Percentiles rank a stretch among this genome's conserved stretches.
Conservation (phyloP, 2,888 invertebrate genomes). For the Metopia argyrocephala region DNA sequence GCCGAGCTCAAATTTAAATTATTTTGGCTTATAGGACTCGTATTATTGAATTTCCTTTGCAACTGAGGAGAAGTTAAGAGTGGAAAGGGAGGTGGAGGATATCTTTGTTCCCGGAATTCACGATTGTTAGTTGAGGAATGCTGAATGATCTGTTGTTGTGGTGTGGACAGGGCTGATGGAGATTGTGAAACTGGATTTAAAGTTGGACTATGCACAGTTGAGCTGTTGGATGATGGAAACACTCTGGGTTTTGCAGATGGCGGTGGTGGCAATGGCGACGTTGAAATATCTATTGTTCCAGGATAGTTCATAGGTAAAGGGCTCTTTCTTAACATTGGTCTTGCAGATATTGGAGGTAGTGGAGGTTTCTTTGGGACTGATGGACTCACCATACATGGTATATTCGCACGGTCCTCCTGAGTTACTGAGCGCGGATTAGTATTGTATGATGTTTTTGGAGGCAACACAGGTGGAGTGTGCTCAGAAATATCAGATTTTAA, state of each 20-base stretch:
- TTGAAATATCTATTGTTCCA: conserved; percentile 37
- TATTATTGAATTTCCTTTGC: conserved; percentile 77
- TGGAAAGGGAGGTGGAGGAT: conserved; percentile 72
- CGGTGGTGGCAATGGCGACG: conserved; percentile 36
- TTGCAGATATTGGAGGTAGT: conserved; percentile 83
- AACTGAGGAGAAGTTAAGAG: conserved; percentile 81
- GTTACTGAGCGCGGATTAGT: conserved; percentile 64
- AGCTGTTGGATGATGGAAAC: conserved; percentile 80
- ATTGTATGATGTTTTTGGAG: conserved; percentile 69
- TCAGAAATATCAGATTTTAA: conserved; percentile 33
- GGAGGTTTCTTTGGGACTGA: conserved; percentile 85
- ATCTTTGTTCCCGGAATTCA: conserved; percentile 79
- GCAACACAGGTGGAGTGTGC: conserved; percentile 71
- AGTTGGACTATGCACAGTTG: conserved; percentile 73
- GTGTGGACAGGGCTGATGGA: conserved; percentile 23
- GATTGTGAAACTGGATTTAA: conserved; percentile 75
- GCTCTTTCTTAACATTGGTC: conserved; percentile 78
- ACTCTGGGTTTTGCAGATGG: conserved; percentile 79
- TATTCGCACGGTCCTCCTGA: conserved; percentile 62
- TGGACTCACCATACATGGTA: conserved; percentile 72
- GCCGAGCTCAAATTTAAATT: conserved; percentile 24
- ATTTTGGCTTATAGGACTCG: conserved; percentile 41
- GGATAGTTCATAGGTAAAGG: conserved; percentile 80
- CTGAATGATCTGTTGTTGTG: conserved; percentile 46
- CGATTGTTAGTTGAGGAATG: conserved; percentile 75